Evolutionary conservation across 2,797 vertebrate species (phyloP).

Genomic region (Zonotrichia albicollis): DNA sequence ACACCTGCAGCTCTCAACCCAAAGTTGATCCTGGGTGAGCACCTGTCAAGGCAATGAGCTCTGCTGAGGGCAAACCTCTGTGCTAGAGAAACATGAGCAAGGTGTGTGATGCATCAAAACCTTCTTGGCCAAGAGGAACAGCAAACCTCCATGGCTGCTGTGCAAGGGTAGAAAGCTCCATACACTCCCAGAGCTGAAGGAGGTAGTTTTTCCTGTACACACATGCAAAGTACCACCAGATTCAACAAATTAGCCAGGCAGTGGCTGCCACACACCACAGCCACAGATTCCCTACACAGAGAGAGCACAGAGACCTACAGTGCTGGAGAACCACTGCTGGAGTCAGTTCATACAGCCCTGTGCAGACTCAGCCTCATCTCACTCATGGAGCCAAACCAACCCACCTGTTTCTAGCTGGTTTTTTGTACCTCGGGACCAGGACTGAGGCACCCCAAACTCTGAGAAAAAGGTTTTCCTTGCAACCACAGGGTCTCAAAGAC

Average conservation of each 20-base stretch:
- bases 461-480: not conserved
- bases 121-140: not conserved
- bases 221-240: not conserved
- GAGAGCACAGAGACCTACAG: rapidly evolving
- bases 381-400: not conserved
- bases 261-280: not conserved
- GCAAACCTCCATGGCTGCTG: not conserved
- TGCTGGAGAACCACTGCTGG: not conserved
- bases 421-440: not conserved
- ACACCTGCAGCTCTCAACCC: rapidly evolving
- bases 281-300: rapidly evolving
- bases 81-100: not conserved
- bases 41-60: not conserved
- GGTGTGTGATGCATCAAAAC: not conserved
- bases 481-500: not conserved
- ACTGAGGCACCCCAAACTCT: not conserved
- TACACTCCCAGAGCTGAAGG: not conserved
- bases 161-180: not conserved
- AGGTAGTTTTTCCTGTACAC: not conserved
- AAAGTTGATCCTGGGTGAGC: not conserved
- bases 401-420: not conserved
- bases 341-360: not conserved
- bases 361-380: not conserved
- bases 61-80: not conserved
- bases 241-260: not conserved